Base-by-base conservation (phyloP, 2,888 invertebrate species). In the Sinopyrophorus schimmeli region DNA sequence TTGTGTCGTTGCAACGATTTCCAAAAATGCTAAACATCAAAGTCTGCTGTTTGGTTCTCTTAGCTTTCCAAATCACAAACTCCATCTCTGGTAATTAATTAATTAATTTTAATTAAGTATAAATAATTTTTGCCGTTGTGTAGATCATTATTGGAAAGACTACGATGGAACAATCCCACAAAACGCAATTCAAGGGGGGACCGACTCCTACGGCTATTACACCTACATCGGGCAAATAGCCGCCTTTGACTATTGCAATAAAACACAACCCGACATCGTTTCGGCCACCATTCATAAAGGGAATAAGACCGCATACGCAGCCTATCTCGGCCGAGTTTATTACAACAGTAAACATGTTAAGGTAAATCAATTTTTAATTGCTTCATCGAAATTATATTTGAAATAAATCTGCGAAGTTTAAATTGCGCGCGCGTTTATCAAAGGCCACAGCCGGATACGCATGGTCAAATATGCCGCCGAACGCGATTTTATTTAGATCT, bases 211-310 rank as follows among this genome's bases (percentile, higher is more conserved):
- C n/a, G 37, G 37, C 2, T 14, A 37, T 23, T 37, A 37, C 37
- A 37, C 37, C 5, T 37, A 37, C 37, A 37, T 37, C 2, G 37
- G 37, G n/a, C 37, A 21, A 24, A 24, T 37, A 10, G 24, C 37
- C 4, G 23, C 24, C 3, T 18, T 10, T 3, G 37, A 37, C 9
- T 3, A 5, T 7, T 18, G 23, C n/a, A 37, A 24, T 21, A 10
- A 10, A 6, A 24, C 14, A 15, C 6, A 12, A 12, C 37, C 37
- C 1, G 37, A 37, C 9, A 37, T 23, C 2, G 37, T 37, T 12
- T 37, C 37, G 1, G 37, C 37, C 2, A 37, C 37, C 5, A 23
- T 37, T n/a, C 24, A 37, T 9, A 21, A 21, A 21, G 23, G 11
- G 12, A 16, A 37, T 12, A 2, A 2, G 5, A 15, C 11, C 14